Base-by-base conservation (phyloP, 2,888 invertebrate genomes). In the Sisyra nigra region DNA sequence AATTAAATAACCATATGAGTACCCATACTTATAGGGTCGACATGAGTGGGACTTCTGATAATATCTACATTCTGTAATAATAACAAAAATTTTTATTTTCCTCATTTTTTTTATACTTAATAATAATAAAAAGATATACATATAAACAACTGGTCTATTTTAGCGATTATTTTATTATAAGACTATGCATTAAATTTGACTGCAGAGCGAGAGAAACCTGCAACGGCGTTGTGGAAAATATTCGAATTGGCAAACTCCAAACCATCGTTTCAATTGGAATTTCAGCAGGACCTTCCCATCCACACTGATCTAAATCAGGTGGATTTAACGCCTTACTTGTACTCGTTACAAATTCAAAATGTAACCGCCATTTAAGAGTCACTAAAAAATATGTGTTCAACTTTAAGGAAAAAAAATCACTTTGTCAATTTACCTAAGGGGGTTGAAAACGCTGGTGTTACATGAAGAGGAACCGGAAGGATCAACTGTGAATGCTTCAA, bases 241-340 rank as follows among this genome's bases (percentile, higher is more conserved):
- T 77, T 56, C 86, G 87, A 42, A 98, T 81, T 0, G 96, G 94
- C 43, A 97, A 69, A 65, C 96, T 92, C 97, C 97, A 98, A 10
- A 93, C 83, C 92, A 97, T 94, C 1, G 97, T 97, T 65, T 98
- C 96, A 45, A 97, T 93, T 9, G 88, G 80, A 24, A 94, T 69
- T 49, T 80, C 78, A 2, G 79, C 66, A 0, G 94, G 93, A 1
- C 88, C 93, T 53, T 80, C 80, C 81, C 93, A 89, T 13, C 69
- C 71, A 11, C 61, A 65, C 44, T 72, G 68, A 31, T 71, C 74
- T 18, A 71, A 66, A 18, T 72, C 68, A 4, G 73, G 72, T 18
- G 74, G 69, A 46, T 72, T 66, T 41, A 80, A 66, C 43, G 72
- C 69, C 54, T 80, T 79, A 58, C 74, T 70, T 3, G 71, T 70